These are phyloP conservation scores for Acleris laterana DNA, from an alignment of 2,888 invertebrate species.

Conservation along the genomic window DNA sequence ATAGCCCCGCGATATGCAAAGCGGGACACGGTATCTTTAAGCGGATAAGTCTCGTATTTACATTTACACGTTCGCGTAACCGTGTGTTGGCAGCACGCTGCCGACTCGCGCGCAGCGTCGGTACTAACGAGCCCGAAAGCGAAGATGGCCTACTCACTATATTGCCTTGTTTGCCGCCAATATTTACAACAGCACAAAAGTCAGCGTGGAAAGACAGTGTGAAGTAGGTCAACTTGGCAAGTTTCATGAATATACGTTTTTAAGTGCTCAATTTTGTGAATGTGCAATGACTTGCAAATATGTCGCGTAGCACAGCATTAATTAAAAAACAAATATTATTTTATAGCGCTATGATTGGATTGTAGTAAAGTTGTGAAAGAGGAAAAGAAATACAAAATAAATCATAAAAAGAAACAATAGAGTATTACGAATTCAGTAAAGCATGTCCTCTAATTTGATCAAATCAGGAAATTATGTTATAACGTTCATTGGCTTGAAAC, in stretches of 20 bases:
- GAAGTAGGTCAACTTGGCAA: conserved; percentile 4
- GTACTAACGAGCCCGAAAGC: conserved; percentile 35
- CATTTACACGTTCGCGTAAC: conserved; percentile 54
- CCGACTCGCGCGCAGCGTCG: conserved; percentile 14
- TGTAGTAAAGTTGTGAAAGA: no score
- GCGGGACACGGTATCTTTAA: conserved; percentile 58
- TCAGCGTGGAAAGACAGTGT: conserved; percentile 6
- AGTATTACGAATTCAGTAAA: conserved; percentile 3
- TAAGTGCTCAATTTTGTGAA: neutral
- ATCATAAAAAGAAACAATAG: neutral
- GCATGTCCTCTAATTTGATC: conserved; percentile 8
- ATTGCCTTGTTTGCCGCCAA: neutral
- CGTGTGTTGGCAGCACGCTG: conserved; percentile 44
- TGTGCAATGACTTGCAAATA: neutral
- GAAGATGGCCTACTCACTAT: conserved; percentile 27
- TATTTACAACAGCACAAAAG: conserved; percentile 17
- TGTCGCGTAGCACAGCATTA: neutral
- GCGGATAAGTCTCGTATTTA: conserved; percentile 57
- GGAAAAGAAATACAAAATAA: no score
- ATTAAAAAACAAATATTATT: neutral
- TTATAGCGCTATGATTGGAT: neutral
- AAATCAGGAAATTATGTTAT: conserved; percentile 12
- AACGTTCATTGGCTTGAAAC: conserved; percentile 5
- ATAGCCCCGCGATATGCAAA: conserved; percentile 72
- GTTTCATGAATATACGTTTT: conserved; percentile 3